Conservation (phyloP, 2,888 invertebrate genomes). For the Harpalus rufipes region DNA sequence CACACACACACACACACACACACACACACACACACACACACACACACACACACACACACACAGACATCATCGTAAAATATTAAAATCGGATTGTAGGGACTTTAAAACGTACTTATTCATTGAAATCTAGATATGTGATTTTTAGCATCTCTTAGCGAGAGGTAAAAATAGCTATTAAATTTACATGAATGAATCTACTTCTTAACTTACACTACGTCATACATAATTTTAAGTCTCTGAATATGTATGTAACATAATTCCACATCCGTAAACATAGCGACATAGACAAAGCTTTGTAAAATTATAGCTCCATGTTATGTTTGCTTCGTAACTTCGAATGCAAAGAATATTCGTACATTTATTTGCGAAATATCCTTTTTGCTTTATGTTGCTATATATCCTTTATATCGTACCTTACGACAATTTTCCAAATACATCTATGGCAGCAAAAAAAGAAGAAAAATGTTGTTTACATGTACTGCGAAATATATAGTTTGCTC, state of each 20-base stretch:
- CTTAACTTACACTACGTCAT: not conserved
- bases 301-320: slow-evolving; percentile 19
- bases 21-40: no score
- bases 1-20: no score
- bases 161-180: no score
- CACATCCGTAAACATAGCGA: not conserved
- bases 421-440: not conserved
- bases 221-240: not conserved
- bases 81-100: no score
- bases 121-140: no score
- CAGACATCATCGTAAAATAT: no score
- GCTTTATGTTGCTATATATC: not conserved
- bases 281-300: not conserved
- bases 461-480: slow-evolving; percentile 13
- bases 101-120: no score
- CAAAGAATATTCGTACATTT: slow-evolving; percentile 32
- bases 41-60: no score
- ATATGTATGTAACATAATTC: not conserved
- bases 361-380: slow-evolving; percentile 26
- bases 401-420: not conserved
- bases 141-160: no score
- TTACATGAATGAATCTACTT: not conserved
- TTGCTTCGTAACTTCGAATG: not conserved
- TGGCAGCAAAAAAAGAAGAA: not conserved
- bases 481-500: not conserved